Evolutionary conservation across 2,113 vertebrate species (phyloP), one percentile per base, ranked within the genome.

Genomic region (Lagopus muta): DNA sequence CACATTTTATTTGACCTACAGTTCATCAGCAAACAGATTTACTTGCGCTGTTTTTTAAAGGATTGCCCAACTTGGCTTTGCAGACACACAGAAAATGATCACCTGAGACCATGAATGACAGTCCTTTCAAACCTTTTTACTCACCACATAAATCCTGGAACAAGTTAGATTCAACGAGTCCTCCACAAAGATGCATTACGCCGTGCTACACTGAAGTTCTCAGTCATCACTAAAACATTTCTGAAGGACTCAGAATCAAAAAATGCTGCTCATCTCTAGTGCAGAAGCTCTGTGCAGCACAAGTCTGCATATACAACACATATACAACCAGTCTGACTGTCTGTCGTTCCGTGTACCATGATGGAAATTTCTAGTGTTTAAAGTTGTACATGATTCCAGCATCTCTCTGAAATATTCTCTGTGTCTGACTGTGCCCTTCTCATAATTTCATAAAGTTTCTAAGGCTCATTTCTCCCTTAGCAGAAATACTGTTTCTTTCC

Each of bases 21-120:
- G 89, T 42, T 92, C 71, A 13, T 42, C 19, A 10, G 76, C 54
- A 74, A 84, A 79, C 20, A 25, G 74, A 82, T 36, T 57, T 43
- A 25, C 81, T 86, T 34, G 43, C n/a, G 6, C 48, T 43, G 14
- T 10, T 62, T 75, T 28, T 11, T 74, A 84, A 80, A 93, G 78
- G 65, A 90, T 36, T 55, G 32, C 28, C 70, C 40, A 78, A 65
- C 70, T 72, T 55, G 19, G 34, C 71, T 76, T 1, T 11, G 48
- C 24, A 76, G 88, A 22, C 40, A 72, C 57, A 71, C 79, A 91
- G 76, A 73, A 96, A 92, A 94, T 47, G 18, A 78, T 74, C 86
- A 84, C 86, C 65, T 61, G 69, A 2, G 8, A 61, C 77, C 62
- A 55, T 15, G 50, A 91, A 42, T 66, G 85, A 92, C 92, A 75